A percentile compares a stretch with the other conserved stretches of the same genome.
These are phyloP conservation scores for Engystomops pustulosus DNA, from an alignment of 2,113 vertebrate genomes.

Conservation along the genomic window DNA sequence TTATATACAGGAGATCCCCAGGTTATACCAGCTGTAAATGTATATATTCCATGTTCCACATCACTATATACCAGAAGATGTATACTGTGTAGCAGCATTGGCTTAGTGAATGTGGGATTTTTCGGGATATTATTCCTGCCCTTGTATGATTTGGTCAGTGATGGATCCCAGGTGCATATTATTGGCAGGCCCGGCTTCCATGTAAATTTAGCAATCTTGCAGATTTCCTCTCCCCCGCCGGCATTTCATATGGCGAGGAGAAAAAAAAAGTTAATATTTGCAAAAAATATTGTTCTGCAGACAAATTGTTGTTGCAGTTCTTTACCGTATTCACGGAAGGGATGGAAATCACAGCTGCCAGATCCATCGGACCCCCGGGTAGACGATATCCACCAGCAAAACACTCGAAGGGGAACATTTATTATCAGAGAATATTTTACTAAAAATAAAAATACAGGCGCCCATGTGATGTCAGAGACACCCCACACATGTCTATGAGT, in stretches of 20 bases:
- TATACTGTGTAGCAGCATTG: neutral
- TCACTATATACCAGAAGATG: neutral
- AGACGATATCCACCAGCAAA: slow-evolving; percentile 8
- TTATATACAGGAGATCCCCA: no score
- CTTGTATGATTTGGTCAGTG: slow-evolving; percentile 35
- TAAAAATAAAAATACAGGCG: neutral
- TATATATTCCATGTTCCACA: neutral
- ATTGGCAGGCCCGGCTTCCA: neutral
- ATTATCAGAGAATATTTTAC: neutral
- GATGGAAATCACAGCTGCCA: neutral
- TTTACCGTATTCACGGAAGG: neutral
- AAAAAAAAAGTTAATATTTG: neutral
- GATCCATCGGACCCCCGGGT: neutral
- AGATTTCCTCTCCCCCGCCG: neutral
- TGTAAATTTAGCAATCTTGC: slow-evolving; percentile 14
- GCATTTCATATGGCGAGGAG: slow-evolving; percentile 1
- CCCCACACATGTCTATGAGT: neutral
- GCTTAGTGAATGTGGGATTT: neutral
- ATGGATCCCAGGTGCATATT: slow-evolving; percentile 33
- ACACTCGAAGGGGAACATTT: neutral
- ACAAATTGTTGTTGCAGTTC: neutral
- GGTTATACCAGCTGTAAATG: slow-evolving; percentile 13
- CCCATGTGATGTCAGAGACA: neutral
- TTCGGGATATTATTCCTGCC: neutral
- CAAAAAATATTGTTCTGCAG: neutral